These are phyloP conservation scores for Mesoclemmys tuberculata DNA, from an alignment of 2,113 vertebrate species.

Conservation along the genomic window DNA sequence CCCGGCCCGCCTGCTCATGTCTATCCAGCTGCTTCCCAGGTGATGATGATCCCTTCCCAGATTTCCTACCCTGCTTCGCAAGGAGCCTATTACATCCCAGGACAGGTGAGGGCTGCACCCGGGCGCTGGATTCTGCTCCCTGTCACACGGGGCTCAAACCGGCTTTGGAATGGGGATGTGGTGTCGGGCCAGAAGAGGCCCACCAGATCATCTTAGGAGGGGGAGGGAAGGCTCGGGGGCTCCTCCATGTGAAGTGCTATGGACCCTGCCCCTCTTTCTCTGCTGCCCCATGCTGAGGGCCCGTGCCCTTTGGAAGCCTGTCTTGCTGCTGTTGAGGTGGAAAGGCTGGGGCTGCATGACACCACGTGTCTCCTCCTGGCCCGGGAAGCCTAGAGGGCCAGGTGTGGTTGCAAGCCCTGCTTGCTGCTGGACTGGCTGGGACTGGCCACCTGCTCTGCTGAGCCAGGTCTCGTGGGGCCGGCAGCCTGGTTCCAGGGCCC, in stretches of 20 bases:
- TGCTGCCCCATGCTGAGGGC: neutral
- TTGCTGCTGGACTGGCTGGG: neutral
- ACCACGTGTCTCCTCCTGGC: neutral
- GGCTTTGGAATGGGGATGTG: neutral
- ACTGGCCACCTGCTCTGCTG: neutral
- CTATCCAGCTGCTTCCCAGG: slow-evolving; percentile 93
- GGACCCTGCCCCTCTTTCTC: neutral
- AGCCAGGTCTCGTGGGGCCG: neutral
- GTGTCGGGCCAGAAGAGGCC: neutral
- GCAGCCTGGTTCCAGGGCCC: neutral
- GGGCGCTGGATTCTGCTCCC: neutral
- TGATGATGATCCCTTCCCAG: slow-evolving; percentile 98
- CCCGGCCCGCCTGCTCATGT: slow-evolving; percentile 92
- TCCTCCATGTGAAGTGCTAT: neutral
- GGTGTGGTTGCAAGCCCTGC: neutral
- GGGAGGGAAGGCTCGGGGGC: rapidly evolving
- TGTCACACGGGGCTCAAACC: neutral
- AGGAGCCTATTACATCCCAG: slow-evolving; percentile 92
- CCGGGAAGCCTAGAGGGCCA: neutral
- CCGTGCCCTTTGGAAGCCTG: neutral
- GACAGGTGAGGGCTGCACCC: slow-evolving; percentile 84
- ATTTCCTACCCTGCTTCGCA: slow-evolving; percentile 91
- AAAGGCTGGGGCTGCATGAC: neutral
- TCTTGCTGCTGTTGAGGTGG: neutral
- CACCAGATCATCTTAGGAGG: neutral